These are phyloP conservation scores for Polyergus mexicanus DNA, from an alignment of 1,140 invertebrate species.

Conservation along the genomic window DNA sequence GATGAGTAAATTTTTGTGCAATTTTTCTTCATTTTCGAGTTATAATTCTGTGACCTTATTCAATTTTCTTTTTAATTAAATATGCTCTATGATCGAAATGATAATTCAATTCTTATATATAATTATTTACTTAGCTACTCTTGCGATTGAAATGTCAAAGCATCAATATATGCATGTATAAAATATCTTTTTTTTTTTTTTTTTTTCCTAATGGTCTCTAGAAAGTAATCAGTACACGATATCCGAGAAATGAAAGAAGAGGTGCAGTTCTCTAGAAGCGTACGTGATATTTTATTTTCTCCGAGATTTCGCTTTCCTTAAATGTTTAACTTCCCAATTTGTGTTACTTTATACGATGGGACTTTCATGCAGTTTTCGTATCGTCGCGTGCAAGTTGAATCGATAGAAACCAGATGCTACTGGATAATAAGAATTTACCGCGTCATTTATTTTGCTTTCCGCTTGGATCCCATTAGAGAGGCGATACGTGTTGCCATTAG, in stretches of 20 bases:
- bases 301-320: not conserved
- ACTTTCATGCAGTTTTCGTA: conserved; percentile 9
- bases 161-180: not conserved
- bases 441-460: conserved; percentile 1
- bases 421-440: conserved; percentile 31
- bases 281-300: not conserved
- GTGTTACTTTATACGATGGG: conserved; percentile 1
- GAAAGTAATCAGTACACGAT: not conserved
- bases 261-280: not conserved
- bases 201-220: not conserved
- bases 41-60: not conserved
- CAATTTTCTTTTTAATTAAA: not conserved
- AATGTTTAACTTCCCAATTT: conserved; percentile 14
- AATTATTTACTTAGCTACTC: not conserved
- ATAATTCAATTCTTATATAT: not conserved
- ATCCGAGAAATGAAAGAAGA: conserved; percentile 6
- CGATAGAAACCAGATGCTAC: not conserved
- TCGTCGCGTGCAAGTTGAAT: not conserved
- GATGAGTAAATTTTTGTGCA: not conserved
- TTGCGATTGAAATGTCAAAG: not conserved
- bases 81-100: not conserved
- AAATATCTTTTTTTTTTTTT: not conserved
- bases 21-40: not conserved
- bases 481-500: conserved; percentile 2
- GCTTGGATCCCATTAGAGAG: conserved; percentile 3